phyloP scores from a whole-genome alignment of 1,140 invertebrate genomes.

The Vanessa atalanta region DNA sequence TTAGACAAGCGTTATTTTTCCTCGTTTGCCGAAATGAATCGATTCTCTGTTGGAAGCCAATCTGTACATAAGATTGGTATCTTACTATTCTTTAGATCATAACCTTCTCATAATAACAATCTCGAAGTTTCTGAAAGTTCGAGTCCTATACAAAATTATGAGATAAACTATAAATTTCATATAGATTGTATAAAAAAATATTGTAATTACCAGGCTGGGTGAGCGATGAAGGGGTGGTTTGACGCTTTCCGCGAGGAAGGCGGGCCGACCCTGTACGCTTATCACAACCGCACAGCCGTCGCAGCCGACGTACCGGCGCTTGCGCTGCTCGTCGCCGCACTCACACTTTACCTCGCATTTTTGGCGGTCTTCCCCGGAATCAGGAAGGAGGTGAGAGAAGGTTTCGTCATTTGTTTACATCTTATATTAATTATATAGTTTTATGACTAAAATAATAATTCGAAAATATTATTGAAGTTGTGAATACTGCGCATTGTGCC shows the following conservation, averaged over 20 bases:
- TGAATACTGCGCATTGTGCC: no score
- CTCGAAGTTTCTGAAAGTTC: no score
- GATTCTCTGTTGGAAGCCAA: no score
- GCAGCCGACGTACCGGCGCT: slow-evolving; percentile 93
- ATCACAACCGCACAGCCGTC: slow-evolving; percentile 95
- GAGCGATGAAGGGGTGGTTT: slow-evolving; percentile 94
- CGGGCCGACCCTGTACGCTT: slow-evolving; percentile 95
- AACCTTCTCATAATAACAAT: no score
- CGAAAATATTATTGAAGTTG: no score
- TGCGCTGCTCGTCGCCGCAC: slow-evolving; percentile 92
- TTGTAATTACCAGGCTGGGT: slow-evolving; percentile 68
- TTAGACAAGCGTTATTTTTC: no score
- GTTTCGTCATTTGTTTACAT: slow-evolving; percentile 2
- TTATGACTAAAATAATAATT: background rate
- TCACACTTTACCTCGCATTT: slow-evolving; percentile 94
- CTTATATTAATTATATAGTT: background rate
- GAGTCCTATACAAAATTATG: no score
- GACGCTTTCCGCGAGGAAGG: slow-evolving; percentile 96
- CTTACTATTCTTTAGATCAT: no score
- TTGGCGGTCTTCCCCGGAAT: slow-evolving; percentile 97
- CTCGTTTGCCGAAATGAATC: no score
- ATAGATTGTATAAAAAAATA: no score
- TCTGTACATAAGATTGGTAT: no score
- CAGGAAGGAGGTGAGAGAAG: slow-evolving; percentile 91
- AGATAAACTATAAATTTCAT: no score